Percentiles rank a stretch among this genome's conserved stretches.
These are phyloP conservation scores for Prionailurus bengalensis DNA, from an alignment of 2,113 vertebrate species.

Conservation along the genomic window DNA sequence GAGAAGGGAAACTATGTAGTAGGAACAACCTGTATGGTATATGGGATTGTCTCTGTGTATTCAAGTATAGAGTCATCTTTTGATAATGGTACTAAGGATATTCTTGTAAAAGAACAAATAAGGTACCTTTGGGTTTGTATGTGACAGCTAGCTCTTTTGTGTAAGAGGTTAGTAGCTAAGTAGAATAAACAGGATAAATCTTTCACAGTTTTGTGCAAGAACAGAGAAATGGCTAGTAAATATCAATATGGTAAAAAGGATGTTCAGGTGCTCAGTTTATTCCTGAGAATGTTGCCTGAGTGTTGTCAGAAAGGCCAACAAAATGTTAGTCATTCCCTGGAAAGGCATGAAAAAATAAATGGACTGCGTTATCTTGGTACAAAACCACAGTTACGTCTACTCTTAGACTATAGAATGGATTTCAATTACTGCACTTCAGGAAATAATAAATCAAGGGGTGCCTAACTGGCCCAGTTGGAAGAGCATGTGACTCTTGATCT, in stretches of 20 bases:
- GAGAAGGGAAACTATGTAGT: background rate
- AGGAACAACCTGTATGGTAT: background rate
- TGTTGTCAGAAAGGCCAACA: background rate
- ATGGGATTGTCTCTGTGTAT: background rate
- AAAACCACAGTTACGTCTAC: background rate
- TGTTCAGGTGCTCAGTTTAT: background rate
- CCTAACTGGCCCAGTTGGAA: no score
- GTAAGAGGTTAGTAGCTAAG: background rate
- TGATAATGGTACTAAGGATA: background rate
- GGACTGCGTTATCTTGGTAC: constrained; percentile 1
- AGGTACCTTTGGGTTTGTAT: background rate
- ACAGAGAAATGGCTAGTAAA: constrained; percentile 47
- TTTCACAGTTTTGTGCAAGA: background rate
- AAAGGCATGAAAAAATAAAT: constrained; percentile 43
- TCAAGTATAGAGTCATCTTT: constrained; percentile 4
- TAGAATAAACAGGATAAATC: constrained; percentile 42
- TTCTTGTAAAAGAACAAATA: constrained; percentile 34
- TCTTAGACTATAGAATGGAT: constrained; percentile 29
- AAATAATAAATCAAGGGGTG: constrained; percentile 18
- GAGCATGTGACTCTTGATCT: no score
- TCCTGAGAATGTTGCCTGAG: background rate
- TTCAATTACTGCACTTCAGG: background rate
- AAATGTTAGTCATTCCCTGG: constrained; percentile 8
- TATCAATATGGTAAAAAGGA: background rate
- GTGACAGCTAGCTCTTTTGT: constrained; percentile 17